Evolutionary conservation across 1,140 invertebrate genomes (phyloP), one percentile per base, ranked within the genome.

Genomic region (Daktulosphaira vitifoliae): DNA sequence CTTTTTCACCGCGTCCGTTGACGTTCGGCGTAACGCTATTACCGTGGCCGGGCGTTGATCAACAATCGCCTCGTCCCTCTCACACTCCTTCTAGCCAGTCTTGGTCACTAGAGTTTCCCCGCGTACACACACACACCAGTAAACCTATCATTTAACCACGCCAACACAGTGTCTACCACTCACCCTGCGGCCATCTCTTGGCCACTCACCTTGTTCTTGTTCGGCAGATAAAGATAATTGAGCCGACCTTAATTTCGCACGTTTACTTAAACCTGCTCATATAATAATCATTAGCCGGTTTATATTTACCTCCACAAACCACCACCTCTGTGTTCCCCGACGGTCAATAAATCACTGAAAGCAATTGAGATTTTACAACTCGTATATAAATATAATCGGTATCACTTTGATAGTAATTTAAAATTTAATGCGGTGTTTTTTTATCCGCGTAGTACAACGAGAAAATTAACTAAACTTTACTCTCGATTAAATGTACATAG

Each of bases 21-120:
- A 1, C 37, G 6, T 18, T 23, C 2, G 2, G 16, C 33, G 18
- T 25, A 20, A 46, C 38, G 4, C 20, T 56, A 44, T 56, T 56
- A 56, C 39, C 38, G 53, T 22, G 18, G 29, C 29, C 52, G 23
- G n/a, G 54, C 39, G 54, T 62, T 33, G 54, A 62, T 62, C 54
- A 62, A 62, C 54, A 62, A 46, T 46, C 39, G 42, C 5, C 54
- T 23, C 39, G 39, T 44, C 29, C 29, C 29, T 5, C 11, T 5
- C 29, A 5, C 11, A 6, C 29, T 11, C 29, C 29, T 44, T n/a
- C n/a, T n/a, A n/a, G n/a, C n/a, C n/a, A n/a, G n/a, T n/a, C n/a
- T n/a, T n/a, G n/a, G n/a, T n/a, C n/a, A n/a, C n/a, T n/a, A n/a
- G n/a, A n/a, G n/a, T n/a, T n/a, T n/a, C 39, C 11, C 44, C 44